Conservation (phyloP, 2,888 invertebrate species). For the Nephrotoma flavescens region DNA sequence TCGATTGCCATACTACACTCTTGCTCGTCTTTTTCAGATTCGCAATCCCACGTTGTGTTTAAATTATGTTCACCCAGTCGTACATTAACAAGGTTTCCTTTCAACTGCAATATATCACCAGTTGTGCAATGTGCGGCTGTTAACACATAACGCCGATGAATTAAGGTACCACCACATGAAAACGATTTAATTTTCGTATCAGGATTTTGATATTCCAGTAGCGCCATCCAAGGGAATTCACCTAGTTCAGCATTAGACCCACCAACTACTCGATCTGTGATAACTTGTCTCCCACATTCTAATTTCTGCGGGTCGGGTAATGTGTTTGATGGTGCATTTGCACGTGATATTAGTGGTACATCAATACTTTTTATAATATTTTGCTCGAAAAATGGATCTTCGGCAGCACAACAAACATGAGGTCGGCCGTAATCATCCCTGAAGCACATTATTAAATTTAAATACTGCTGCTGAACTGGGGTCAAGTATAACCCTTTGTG, state of each 20-base stretch:
- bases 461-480: conserved; percentile 13
- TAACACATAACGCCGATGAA: conserved; percentile 9
- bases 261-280: conserved; percentile 42
- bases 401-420: conserved; percentile 24
- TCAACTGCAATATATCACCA: neutral
- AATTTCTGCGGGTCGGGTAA: conserved; percentile 20
- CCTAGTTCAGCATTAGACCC: conserved; percentile 46
- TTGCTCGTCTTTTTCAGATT: neutral
- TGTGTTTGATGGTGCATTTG: conserved; percentile 10
- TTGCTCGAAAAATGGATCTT: conserved; percentile 10
- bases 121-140: conserved; percentile 9
- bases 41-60: neutral
- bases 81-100: conserved; percentile 16
- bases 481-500: neutral
- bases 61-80: conserved; percentile 8
- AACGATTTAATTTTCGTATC: neutral
- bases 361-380: neutral
- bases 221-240: conserved; percentile 48
- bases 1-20: conserved; percentile 20
- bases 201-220: conserved; percentile 35
- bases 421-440: conserved; percentile 17
- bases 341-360: too few relatives aligned
- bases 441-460: conserved; percentile 17
- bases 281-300: conserved; percentile 23
- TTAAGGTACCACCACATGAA: conserved; percentile 10